phyloP scores from a whole-genome alignment of 2,888 invertebrate species.

The Isotomurus palustris region DNA sequence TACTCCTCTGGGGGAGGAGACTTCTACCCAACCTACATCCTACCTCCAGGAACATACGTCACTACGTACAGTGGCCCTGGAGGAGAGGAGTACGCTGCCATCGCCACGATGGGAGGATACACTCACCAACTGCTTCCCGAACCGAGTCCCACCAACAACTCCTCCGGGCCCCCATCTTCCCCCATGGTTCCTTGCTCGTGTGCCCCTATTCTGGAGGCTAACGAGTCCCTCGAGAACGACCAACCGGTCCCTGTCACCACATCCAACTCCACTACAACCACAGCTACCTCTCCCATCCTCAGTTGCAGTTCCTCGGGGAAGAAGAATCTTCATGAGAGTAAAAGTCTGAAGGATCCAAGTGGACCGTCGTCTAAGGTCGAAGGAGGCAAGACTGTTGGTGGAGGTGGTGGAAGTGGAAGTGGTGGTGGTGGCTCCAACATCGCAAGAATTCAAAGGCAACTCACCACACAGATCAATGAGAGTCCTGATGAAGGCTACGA shows the following conservation, averaged over 20 bases:
- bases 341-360: conserved; percentile 1
- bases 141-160: conserved; percentile 23
- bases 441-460: conserved; percentile 42
- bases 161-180: too few relatives aligned
- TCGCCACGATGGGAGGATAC: conserved; percentile 26
- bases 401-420: conserved; percentile 2
- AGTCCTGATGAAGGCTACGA: conserved; percentile 85
- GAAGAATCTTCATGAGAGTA: conserved; percentile 11
- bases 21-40: conserved; percentile 35
- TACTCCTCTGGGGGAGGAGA: too few relatives aligned
- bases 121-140: conserved; percentile 13
- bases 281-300: conserved; percentile 48
- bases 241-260: conserved; percentile 9
- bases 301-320: conserved; percentile 23
- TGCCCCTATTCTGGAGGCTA: conserved; percentile 34
- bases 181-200: conserved; percentile 19
- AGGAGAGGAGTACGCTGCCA: conserved; percentile 32
- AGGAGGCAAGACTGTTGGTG: neutral
- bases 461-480: conserved; percentile 52
- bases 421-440: conserved; percentile 14
- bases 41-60: conserved; percentile 35
- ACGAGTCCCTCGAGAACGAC: conserved; percentile 30
- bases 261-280: conserved; percentile 9
- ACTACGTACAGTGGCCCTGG: conserved; percentile 31
- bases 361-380: neutral